phyloP scores from a whole-genome alignment of 2,113 vertebrate species.

The Plectropomus leopardus region DNA sequence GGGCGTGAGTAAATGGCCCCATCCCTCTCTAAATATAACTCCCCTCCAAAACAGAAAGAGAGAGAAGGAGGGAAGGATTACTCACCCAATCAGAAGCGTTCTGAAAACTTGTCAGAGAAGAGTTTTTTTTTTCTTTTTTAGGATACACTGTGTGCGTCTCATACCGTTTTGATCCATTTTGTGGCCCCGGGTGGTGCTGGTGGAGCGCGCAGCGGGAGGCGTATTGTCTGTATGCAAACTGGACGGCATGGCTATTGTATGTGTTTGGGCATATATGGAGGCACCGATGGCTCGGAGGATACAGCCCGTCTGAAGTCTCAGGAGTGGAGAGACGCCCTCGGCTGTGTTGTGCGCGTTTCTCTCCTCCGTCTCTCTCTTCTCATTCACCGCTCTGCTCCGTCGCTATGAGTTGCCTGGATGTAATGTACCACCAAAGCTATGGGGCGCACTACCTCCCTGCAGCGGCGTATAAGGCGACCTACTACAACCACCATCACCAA shows the following conservation, averaged over 20 bases:
- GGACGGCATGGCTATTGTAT: slow-evolving; percentile 83
- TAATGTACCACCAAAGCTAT: slow-evolving; percentile 94
- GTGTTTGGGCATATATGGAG: slow-evolving; percentile 84
- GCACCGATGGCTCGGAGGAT: slow-evolving; percentile 62
- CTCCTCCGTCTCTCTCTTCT: slow-evolving; percentile 56
- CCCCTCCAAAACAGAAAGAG: slow-evolving; percentile 68
- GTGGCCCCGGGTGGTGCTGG: slow-evolving; percentile 78
- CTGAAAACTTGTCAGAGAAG: slow-evolving; percentile 64
- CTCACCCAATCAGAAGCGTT: slow-evolving; percentile 78
- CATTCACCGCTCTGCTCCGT: slow-evolving; percentile 43
- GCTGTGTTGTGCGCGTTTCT: slow-evolving; percentile 45
- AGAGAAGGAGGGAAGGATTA: slow-evolving; percentile 55
- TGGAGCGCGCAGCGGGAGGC: slow-evolving; percentile 75
- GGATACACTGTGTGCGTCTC: slow-evolving; percentile 58
- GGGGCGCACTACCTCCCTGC: slow-evolving; percentile 90
- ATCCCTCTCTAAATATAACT: slow-evolving; percentile 80
- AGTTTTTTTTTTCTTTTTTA: slow-evolving; percentile 24
- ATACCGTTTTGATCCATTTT: slow-evolving; percentile 60
- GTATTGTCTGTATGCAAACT: slow-evolving; percentile 87
- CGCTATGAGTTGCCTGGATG: slow-evolving; percentile 96
- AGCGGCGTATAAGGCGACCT: slow-evolving; percentile 87
- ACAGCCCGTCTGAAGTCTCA: slow-evolving; percentile 70
- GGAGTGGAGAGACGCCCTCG: slow-evolving; percentile 57
- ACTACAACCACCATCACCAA: slow-evolving; percentile 86
- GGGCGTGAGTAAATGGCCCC: slow-evolving; percentile 77